These are phyloP conservation scores for Grapholita molesta DNA, from an alignment of 1,140 invertebrate genomes.

Conservation along the genomic window DNA sequence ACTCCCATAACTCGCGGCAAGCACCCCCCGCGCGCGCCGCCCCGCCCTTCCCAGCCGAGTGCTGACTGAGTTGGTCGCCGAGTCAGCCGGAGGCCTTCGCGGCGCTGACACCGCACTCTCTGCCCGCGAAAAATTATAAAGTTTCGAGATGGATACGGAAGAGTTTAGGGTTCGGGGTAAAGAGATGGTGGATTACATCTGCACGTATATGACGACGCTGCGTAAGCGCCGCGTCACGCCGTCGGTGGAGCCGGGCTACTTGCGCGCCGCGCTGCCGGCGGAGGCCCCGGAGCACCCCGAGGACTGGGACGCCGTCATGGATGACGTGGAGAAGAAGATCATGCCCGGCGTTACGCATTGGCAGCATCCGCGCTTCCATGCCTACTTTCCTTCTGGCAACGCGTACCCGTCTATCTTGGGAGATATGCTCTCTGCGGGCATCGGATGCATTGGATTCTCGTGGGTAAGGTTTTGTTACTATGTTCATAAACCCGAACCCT, in stretches of 20 bases:
- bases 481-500: not conserved
- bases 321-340: slow-evolving; percentile 96
- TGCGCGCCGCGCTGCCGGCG: slow-evolving; percentile 88
- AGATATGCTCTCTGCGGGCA: slow-evolving; percentile 97
- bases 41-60: slow-evolving; percentile 49
- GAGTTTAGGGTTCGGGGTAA: slow-evolving; percentile 94
- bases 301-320: slow-evolving; percentile 94
- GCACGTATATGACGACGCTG: slow-evolving; percentile 95
- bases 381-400: slow-evolving; percentile 99
- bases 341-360: slow-evolving; percentile 99
- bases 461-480: slow-evolving; percentile 86
- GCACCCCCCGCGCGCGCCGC: slow-evolving; percentile 27
- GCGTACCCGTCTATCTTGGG: slow-evolving; percentile 98
- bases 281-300: slow-evolving; percentile 93
- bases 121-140: not conserved
- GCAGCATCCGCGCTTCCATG: slow-evolving; percentile 99
- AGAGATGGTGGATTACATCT: slow-evolving; percentile 99
- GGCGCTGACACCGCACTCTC: slow-evolving; percentile 52
- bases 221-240: slow-evolving; percentile 91
- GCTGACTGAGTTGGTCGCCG: slow-evolving; percentile 48
- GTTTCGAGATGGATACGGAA: slow-evolving; percentile 86
- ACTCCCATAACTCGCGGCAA: slow-evolving; percentile 5
- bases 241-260: slow-evolving; percentile 94
- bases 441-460: slow-evolving; percentile 98
- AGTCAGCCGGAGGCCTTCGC: slow-evolving; percentile 64